Base-by-base conservation (phyloP, 2,888 invertebrate species). In the Tenthredo scrophulariae region DNA sequence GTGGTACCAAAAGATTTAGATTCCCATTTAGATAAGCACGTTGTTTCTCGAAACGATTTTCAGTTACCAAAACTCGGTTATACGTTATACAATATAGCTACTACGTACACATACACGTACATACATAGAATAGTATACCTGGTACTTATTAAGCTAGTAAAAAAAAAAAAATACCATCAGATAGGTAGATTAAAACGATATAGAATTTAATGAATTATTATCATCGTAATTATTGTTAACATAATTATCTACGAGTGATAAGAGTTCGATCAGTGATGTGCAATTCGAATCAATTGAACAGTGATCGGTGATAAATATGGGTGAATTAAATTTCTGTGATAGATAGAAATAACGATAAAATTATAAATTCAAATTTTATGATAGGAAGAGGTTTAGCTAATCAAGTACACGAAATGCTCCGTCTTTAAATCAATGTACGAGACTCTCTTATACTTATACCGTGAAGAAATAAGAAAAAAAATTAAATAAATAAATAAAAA, bases 1-100 rank as follows among this genome's bases (percentile, higher is more conserved):
- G 79, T 33, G 22, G 37, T 37, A 37, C 37, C 75, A 26, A 79
- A 54, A 79, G 79, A 79, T 79, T 79, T 79, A 79, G 79, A 79
- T 79, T 79, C 54, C 79, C 54, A 79, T 79, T 79, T 79, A 79
- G 79, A 79, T 79, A 75, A 2, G 15, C 5, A 6, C 70, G 22
- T 75, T 40, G 40, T 40, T 75, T 75, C 75, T n/a, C 9, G 10
- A 22, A 46, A 46, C 18, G 15, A 70, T 70, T 70, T 37, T 70
- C 37, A 33, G 70, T 70, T 70, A 70, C 15, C 67, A 13, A 29
- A 67, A 33, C 67, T 18, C 26, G 10, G 33, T 15, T 67, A 54
- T 37, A 58, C 26, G 15, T 26, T 67, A 26, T 67, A 67, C 26
- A 0, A 37, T 37, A 7, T 37, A 37, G 6, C 33, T 33, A 33